Evolutionary conservation across 1,140 invertebrate species (phyloP), one percentile per base, ranked within the genome.

Genomic region (honey bee (Apis mellifera)): DNA sequence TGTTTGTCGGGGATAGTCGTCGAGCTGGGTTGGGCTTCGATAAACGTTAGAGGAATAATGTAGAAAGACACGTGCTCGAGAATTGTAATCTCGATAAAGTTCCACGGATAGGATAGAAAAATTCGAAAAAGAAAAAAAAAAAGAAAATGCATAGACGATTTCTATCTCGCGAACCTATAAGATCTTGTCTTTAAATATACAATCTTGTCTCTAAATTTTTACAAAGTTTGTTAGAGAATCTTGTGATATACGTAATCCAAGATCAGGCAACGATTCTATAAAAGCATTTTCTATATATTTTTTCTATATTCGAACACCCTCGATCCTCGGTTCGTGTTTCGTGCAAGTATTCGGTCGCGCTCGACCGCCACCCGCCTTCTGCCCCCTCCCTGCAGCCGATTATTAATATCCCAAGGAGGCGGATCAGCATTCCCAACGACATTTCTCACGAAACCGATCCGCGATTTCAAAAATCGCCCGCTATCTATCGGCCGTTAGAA

Each of bases 331-430:
- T 9, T 17, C 32, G 17, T 21, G 1, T 66, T 5, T 54, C 71
- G 52, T 12, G 62, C 42, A 17, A 52, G 26, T 15, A 52, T 68
- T 75, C 32, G 32, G 48, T 73, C 32, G 26, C 70, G 60, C 50
- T 62, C 78, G 60, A 57, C 17, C 23, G 54, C 42, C 21, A 15
- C 64, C 13, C 68, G 69, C 75, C 68, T 81, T 74, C 76, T 76
- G 21, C 23, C 19, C 13, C 62, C 9, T 19, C 19, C 13, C 62
- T 5, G 57, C n/a, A 1, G 17, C 26, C 72, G 79, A 81, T 81
- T 81, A 81, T 81, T 81, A 81, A 81, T 81, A 81, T 81, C 79
- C 72, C 72, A 32, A 32, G 23, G 72, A 76, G 79, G 79, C 79
- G 69, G 72, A 64, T 52, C 79, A 32, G 42, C 79, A 81, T 81